A percentile compares a stretch with the other conserved stretches of the same genome.
Conservation (phyloP, 2,113 vertebrate species). For the Odocoileus virginianus region DNA sequence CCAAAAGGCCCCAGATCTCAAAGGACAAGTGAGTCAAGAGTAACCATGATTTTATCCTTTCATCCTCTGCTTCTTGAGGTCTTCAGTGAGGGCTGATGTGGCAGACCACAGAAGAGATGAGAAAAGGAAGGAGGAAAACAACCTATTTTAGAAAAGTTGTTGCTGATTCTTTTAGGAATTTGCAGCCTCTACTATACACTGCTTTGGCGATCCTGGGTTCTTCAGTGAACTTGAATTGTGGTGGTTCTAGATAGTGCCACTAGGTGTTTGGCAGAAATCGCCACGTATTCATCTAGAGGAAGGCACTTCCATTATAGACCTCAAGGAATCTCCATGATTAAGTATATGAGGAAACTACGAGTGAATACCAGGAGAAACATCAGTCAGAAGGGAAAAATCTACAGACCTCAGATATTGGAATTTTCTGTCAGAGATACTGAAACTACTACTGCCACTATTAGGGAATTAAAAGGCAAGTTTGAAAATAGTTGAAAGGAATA, state of each 20-base stretch:
- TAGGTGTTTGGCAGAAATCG: not conserved
- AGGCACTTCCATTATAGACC: not conserved
- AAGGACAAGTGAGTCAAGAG: not conserved
- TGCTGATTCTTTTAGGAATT: not conserved
- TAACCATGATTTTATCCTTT: not conserved
- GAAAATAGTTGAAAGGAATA: not conserved
- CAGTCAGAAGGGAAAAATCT: not conserved
- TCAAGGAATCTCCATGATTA: not conserved
- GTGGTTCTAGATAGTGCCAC: not conserved
- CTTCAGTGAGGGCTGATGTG: not conserved
- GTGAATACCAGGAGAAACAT: not conserved
- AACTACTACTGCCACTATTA: not conserved
- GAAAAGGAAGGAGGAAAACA: not conserved
- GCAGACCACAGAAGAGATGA: not conserved
- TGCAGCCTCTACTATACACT: not conserved
- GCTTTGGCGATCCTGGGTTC: not conserved
- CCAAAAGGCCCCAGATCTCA: not conserved
- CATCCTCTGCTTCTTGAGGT: not conserved
- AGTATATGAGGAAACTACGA: not conserved
- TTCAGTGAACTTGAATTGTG: not conserved
- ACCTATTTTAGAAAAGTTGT: not conserved
- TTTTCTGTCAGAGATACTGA: not conserved
- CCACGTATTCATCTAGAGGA: not conserved
- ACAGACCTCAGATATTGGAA: not conserved
- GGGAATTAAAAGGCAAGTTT: not conserved